Evolutionary conservation across 2,797 vertebrate species (phyloP), one percentile per base, ranked within the genome.

Genomic region (Danio albolineatus): DNA sequence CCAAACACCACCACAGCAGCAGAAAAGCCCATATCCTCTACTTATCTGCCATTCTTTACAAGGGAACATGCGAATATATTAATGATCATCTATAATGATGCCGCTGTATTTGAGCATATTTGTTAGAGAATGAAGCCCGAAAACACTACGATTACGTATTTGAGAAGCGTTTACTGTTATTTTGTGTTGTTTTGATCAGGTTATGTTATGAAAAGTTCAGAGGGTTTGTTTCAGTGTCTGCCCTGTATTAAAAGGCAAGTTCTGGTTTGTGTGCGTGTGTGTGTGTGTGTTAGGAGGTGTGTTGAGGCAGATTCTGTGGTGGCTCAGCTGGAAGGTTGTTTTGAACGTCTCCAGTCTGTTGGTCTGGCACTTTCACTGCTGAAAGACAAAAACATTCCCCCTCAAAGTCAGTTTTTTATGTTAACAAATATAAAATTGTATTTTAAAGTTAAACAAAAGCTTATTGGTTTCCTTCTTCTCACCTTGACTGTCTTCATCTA

Each of bases 301-400:
- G 90, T 38, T 78, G 17, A 14, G 92, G 92, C 71, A 93, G 90
- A 82, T 94, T 94, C 87, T 94, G 94, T 83, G 93, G 93, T 4
- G 93, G 93, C 76, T 94, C 93, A 17, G 89, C 92, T 13, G 88
- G 91, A 13, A 92, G 88, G 69, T 88, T 87, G 69, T 85, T 93
- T 65, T 79, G 89, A 72, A 14, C 85, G 19, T 86, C 88, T 10
- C 84, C 86, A 54, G 86, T 85, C 6, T 84, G 89, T 54, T 89
- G 80, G 64, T 82, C 88, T n/a, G 92, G 85, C 6, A 85, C 86
- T 79, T 92, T 91, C 19, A 21, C 85, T 78, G 88, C 92, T 91
- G 85, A 9, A 81, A 79, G 14, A 83, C 21, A 83, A 36, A 61
- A 48, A 17, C 2, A 39, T 38, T n/a, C 9, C 48, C 10, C 41